A percentile compares a stretch with the other conserved stretches of the same genome.
Conservation (phyloP, 1,140 invertebrate genomes). For the Zaprionus inermis region DNA sequence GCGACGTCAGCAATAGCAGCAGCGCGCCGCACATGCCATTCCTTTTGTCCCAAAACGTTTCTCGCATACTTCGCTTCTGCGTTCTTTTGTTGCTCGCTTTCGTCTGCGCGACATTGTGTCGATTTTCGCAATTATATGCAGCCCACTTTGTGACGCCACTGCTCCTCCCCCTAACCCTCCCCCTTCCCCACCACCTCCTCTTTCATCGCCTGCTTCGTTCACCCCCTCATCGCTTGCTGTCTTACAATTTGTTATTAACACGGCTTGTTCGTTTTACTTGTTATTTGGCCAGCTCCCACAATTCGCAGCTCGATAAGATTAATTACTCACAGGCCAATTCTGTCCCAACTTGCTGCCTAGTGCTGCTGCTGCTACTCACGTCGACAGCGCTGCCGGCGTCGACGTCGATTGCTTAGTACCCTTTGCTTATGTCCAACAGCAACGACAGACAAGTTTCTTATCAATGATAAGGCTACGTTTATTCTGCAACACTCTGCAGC, state of each 20-base stretch:
- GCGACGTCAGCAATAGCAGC: slow-evolving; percentile 9
- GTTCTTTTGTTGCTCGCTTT: slow-evolving; percentile 39
- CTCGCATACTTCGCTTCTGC: slow-evolving; percentile 1
- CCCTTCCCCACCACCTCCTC: neutral
- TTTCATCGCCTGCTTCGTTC: too few species aligned
- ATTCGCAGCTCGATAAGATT: slow-evolving; percentile 51
- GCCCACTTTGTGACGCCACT: slow-evolving; percentile 8
- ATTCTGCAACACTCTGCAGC: slow-evolving; percentile 25
- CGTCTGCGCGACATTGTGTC: slow-evolving; percentile 38
- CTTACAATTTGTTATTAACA: slow-evolving; percentile 68
- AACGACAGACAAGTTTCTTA: slow-evolving; percentile 17
- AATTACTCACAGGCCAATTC: slow-evolving; percentile 53
- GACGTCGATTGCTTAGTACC: slow-evolving; percentile 9
- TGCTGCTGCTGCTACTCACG: neutral
- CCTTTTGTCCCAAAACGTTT: neutral
- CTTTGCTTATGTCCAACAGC: slow-evolving; percentile 44
- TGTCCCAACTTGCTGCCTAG: neutral
- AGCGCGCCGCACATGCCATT: slow-evolving; percentile 12
- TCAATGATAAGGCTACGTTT: slow-evolving; percentile 38
- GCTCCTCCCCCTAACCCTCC: neutral
- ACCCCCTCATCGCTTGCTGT: neutral
- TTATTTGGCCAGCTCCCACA: slow-evolving; percentile 45
- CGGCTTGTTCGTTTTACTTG: slow-evolving; percentile 37
- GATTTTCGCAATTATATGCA: slow-evolving; percentile 57
- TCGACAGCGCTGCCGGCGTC: neutral